Conservation (phyloP, 2,888 invertebrate species). For the Rhagonycha lutea region DNA sequence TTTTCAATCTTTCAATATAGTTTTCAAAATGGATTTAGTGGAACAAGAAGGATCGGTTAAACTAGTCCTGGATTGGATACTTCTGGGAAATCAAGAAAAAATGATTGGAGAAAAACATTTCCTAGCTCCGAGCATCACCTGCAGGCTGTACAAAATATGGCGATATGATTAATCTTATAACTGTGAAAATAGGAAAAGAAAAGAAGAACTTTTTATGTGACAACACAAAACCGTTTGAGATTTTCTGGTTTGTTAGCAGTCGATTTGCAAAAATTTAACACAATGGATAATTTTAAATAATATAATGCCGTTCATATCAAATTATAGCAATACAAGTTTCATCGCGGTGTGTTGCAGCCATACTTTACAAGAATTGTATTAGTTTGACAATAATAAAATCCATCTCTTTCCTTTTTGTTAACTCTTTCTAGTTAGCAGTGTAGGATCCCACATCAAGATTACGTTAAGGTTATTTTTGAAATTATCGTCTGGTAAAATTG, state of each 20-base stretch:
- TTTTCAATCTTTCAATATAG: too few species aligned
- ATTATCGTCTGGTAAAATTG: background rate
- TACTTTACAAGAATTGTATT: background rate
- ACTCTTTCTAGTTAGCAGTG: background rate
- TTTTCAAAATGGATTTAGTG: too few species aligned
- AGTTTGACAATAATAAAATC: background rate
- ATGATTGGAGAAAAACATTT: too few species aligned
- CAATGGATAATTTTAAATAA: slow-evolving; percentile 44
- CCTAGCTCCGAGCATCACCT: too few species aligned
- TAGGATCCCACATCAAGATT: background rate
- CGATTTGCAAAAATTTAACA: slow-evolving; percentile 6
- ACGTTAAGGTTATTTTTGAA: background rate
- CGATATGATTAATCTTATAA: too few species aligned
- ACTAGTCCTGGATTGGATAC: too few species aligned
- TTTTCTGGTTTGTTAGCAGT: background rate
- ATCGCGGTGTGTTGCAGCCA: slow-evolving; percentile 36
- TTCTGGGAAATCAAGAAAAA: too few species aligned
- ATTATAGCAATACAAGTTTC: slow-evolving; percentile 43
- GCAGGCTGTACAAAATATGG: too few species aligned
- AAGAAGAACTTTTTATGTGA: too few species aligned
- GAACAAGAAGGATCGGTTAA: too few species aligned
- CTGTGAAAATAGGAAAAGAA: too few species aligned
- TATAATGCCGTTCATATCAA: slow-evolving; percentile 43
- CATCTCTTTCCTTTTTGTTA: background rate
- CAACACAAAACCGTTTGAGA: background rate